phyloP scores from a whole-genome alignment of 2,113 vertebrate species.

The Numenius arquata region DNA sequence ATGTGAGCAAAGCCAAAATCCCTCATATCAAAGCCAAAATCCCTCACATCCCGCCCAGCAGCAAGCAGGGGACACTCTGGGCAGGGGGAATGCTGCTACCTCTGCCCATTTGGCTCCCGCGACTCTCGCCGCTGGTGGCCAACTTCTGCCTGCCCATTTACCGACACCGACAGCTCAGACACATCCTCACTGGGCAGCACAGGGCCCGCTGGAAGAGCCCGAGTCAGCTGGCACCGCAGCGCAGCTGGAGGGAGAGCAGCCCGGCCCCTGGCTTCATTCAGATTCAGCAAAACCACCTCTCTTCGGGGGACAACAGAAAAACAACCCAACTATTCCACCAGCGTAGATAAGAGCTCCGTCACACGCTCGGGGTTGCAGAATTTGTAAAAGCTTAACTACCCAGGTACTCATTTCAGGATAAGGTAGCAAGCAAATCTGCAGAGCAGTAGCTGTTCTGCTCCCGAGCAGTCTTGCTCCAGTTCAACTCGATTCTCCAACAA shows the following conservation, averaged over 20 bases:
- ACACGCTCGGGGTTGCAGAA: not conserved
- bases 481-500: not conserved
- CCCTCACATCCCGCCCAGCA: rapidly evolving
- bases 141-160: not conserved
- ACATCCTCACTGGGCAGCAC: rapidly evolving
- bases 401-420: not conserved
- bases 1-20: not conserved
- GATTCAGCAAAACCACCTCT: not conserved
- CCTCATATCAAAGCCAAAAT: not conserved
- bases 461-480: not conserved
- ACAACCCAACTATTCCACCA: rapidly evolving
- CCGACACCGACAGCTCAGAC: rapidly evolving
- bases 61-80: not conserved
- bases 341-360: not conserved
- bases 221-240: not conserved
- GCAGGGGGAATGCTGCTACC: not conserved
- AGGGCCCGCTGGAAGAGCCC: not conserved
- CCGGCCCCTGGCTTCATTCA: not conserved
- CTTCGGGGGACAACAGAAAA: not conserved
- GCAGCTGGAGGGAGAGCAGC: not conserved
- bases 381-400: not conserved
- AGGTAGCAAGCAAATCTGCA: not conserved
- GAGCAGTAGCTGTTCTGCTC: not conserved
- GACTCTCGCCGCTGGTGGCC: rapidly evolving
- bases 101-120: not conserved